Evolutionary conservation across 2,113 vertebrate genomes (phyloP).

Genomic region (Sylvicapra grimmia): DNA sequence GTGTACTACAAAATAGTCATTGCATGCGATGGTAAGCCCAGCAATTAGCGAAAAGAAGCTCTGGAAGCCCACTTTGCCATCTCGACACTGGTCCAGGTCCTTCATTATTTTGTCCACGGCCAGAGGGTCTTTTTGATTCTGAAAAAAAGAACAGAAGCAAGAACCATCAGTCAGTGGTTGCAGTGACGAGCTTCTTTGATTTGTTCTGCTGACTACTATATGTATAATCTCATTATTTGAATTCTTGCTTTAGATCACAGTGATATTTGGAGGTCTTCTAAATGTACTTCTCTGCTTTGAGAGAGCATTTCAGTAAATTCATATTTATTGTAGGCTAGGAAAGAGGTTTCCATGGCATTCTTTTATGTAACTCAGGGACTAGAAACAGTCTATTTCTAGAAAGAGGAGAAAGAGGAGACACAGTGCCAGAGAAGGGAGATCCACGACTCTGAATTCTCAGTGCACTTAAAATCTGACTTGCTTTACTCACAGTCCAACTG

Average conservation of each 20-base stretch:
- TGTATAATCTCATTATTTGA: not conserved
- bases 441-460: not conserved
- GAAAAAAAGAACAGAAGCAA: not conserved
- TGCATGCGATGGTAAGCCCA: conserved; percentile 81
- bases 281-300: not conserved
- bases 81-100: conserved; percentile 80
- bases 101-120: conserved; percentile 80
- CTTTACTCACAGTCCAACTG: not conserved
- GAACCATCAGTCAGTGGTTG: not conserved
- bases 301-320: not conserved
- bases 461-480: not conserved
- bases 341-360: not conserved
- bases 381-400: not conserved
- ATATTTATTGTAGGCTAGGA: not conserved
- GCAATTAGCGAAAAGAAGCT: conserved; percentile 79
- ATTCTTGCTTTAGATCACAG: not conserved
- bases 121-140: conserved; percentile 81
- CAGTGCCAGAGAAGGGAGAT: not conserved
- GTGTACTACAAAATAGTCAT: conserved; percentile 80
- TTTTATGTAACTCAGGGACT: not conserved
- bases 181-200: not conserved
- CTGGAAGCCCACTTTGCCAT: conserved; percentile 76
- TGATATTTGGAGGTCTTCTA: not conserved
- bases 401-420: not conserved
- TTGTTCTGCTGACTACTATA: not conserved